Evolutionary conservation across 2,888 invertebrate genomes (phyloP), one percentile per base, ranked within the genome.

Genomic region (Priocnemis perturbator): DNA sequence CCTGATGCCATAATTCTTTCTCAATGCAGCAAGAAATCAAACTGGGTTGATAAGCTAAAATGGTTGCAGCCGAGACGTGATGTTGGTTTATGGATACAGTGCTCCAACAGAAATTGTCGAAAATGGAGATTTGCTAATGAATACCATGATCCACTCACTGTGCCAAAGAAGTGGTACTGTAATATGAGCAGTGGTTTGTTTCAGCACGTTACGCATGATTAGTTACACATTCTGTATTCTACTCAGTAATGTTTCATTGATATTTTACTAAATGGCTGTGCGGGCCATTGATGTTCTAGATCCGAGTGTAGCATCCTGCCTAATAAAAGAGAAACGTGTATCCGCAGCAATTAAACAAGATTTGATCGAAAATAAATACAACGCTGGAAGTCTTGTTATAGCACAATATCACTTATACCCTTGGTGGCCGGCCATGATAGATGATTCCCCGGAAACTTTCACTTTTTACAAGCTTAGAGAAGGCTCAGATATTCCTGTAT

Each of bases 371-470:
- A 92, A 91, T 77, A 86, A 89, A 68, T 94, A 91, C 79, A 91
- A 92, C 2, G 92, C 92, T 3, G 94, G 94, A 0, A 93, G 93
- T 19, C 77, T 94, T 48, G 94, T 94, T 0, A 93, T 93, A 92
- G 94, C 92, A 0, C 91, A 90, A 47, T 75, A 92, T 73, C 77
- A 87, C 0, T 93, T 93, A 23, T 93, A 90, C 89, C 93, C 94
- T 0, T 93, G 93, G 93, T 94, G 94, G 94, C 94, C 94, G 2
- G 94, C 92, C 1, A 93, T 95, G 90, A 91, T 94, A 0, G 93
- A 94, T 73, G 93, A 93, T 82, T 92, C 92, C 79, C 93, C 93
- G 0, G 92, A 93, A 73, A 71, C 68, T 4, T 55, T 78, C 0
- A 37, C 19, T 5, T 85, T 72, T 48, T 86, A 77, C 14, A 15